phyloP scores from a whole-genome alignment of 2,113 vertebrate genomes.

The Corydoras maculifer region DNA sequence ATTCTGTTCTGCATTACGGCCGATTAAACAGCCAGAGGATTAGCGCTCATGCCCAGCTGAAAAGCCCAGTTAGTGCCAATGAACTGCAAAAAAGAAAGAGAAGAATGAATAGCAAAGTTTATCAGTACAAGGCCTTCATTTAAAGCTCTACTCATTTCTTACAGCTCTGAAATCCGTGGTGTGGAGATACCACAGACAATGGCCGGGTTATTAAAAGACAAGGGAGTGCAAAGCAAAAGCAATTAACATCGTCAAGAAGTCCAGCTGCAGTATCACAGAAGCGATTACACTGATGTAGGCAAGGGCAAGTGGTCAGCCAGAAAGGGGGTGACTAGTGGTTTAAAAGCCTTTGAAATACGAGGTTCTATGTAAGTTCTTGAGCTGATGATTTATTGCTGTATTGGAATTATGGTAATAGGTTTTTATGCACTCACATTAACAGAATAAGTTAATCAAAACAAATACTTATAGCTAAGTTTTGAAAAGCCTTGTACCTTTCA shows the following conservation, averaged over 20 bases:
- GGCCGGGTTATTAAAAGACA: slow-evolving; percentile 5
- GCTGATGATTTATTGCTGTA: not conserved
- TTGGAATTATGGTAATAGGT: not conserved
- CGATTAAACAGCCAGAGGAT: slow-evolving; percentile 21
- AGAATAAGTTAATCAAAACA: not conserved
- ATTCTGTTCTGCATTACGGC: slow-evolving; percentile 19
- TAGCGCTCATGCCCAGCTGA: slow-evolving; percentile 4
- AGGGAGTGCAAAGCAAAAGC: not conserved
- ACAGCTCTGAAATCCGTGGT: not conserved
- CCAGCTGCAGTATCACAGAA: not conserved
- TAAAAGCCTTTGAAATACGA: not conserved
- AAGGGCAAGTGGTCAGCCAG: slow-evolving; percentile 2
- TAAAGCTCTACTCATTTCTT: slow-evolving; percentile 1
- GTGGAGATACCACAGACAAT: slow-evolving; percentile 2
- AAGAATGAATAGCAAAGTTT: slow-evolving; percentile 24
- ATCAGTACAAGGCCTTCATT: slow-evolving; percentile 22
- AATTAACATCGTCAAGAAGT: slow-evolving; percentile 9
- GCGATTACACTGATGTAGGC: not conserved
- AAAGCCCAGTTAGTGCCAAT: slow-evolving; percentile 22
- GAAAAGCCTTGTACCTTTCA: too few species aligned
- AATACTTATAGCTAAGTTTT: too few species aligned
- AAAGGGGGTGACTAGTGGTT: not conserved
- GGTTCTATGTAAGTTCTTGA: not conserved
- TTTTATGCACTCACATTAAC: not conserved
- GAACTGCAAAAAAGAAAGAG: not conserved